Conservation (phyloP, 30 jellyfish, hydroid and myxozoan species). For the Calvadosia cruxmelitensis region DNA sequence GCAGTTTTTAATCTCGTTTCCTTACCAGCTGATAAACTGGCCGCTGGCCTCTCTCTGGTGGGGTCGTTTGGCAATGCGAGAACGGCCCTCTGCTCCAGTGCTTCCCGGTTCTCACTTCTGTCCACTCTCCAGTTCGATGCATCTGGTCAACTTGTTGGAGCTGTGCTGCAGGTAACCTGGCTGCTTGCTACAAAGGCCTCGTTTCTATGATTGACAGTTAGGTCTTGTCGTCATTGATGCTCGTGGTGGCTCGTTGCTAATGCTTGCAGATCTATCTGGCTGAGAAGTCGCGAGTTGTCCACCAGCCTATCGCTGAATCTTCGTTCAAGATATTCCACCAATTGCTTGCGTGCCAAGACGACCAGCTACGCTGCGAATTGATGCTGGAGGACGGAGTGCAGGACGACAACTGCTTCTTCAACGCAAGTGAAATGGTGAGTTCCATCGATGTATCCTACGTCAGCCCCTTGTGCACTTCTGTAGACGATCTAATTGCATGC, state of each 20-base stretch:
- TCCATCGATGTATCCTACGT: not conserved
- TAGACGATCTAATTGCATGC: not conserved
- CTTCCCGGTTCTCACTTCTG: constrained; percentile 44
- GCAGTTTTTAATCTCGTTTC: constrained; percentile 2
- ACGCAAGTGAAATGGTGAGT: constrained; percentile 36
- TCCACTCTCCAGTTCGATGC: constrained; percentile 62
- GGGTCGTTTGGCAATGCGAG: constrained; percentile 78
- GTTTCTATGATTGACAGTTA: not conserved
- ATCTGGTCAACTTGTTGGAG: constrained; percentile 80
- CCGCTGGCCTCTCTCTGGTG: constrained; percentile 67
- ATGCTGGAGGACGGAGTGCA: constrained; percentile 15
- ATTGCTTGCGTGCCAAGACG: constrained; percentile 57
- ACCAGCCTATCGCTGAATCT: constrained; percentile 58
- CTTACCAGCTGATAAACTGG: constrained; percentile 60
- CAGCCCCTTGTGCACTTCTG: not conserved
- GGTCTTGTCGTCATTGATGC: no score
- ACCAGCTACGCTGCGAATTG: constrained; percentile 31
- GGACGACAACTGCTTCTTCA: constrained; percentile 41
- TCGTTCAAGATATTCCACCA: constrained; percentile 72
- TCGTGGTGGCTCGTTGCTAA: not conserved
- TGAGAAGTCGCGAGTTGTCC: constrained; percentile 64
- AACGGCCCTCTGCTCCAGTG: constrained; percentile 64
- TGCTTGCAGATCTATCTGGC: constrained; percentile 46
- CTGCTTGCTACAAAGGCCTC: no score
- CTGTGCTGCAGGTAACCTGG: constrained; percentile 47